Conservation (phyloP, 2,888 invertebrate species). For the Tenthredo scrophulariae region DNA sequence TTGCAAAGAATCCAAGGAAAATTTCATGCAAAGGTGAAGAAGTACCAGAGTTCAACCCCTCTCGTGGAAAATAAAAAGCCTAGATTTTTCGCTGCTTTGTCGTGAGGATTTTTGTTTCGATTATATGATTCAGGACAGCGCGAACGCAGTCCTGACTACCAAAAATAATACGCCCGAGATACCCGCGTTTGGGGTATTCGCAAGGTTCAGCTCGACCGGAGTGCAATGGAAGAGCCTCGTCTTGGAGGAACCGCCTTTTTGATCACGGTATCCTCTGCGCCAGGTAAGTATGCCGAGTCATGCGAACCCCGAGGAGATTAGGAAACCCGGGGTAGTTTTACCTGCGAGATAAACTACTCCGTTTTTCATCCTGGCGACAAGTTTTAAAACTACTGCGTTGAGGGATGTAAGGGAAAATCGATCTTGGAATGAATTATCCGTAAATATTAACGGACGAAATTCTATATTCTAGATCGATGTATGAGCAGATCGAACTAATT, state of each 20-base stretch:
- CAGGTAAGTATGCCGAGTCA: conserved; percentile 41
- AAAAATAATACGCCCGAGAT: conserved; percentile 54
- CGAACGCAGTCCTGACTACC: conserved; percentile 52
- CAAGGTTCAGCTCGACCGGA: conserved; percentile 49
- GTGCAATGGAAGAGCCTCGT: conserved; percentile 53
- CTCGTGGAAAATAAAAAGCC: not conserved
- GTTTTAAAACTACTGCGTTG: not conserved
- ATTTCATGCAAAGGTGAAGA: not conserved
- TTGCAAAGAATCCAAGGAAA: not conserved
- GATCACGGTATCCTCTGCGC: conserved; percentile 53
- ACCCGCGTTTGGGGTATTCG: conserved; percentile 50
- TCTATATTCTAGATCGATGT: too few species aligned
- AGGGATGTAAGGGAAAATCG: not conserved
- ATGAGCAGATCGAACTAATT: too few species aligned
- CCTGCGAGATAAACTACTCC: not conserved
- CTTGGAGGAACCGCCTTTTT: conserved; percentile 52
- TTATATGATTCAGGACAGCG: conserved; percentile 23
- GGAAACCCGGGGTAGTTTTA: not conserved
- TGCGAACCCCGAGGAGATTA: not conserved
- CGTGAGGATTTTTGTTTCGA: not conserved
- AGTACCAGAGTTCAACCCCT: not conserved
- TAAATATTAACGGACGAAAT: too few species aligned
- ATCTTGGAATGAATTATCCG: too few species aligned
- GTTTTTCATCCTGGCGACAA: not conserved
- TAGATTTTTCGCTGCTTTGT: not conserved